Evolutionary conservation across 2,113 vertebrate genomes (phyloP), one percentile per base, ranked within the genome.

Genomic region (Pseudolaguvia tuberculata): DNA sequence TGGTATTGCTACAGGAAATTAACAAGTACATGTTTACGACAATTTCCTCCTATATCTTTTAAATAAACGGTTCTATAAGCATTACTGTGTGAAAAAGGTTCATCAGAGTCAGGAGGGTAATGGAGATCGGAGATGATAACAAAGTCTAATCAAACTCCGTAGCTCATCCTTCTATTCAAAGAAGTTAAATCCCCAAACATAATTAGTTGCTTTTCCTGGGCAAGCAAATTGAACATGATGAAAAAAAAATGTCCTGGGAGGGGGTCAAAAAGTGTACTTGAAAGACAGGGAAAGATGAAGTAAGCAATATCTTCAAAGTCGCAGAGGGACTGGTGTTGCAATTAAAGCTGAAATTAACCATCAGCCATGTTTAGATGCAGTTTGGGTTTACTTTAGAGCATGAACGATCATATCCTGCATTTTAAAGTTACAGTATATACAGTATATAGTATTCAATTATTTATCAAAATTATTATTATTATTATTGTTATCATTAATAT

Each of bases 71-170:
- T 83, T 86, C 83, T 84, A 82, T 81, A 68, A 81, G 77, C 75
- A 75, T 79, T 85, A 84, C 83, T 81, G 80, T 79, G 80, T 79
- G 80, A 85, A 86, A 86, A 84, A 73, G 68, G 79, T 84, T 57
- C 86, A 85, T 88, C 86, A 87, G 86, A 85, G 83, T 84, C 87
- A 88, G 83, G 82, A 78, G 82, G 86, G 86, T 86, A 88, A 88
- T 82, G 83, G 86, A 76, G 76, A 85, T 85, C 82, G 15, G 84
- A 86, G 84, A 86, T 87, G 87, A 87, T 89, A 84, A 89, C 88
- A 84, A 84, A 83, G 83, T 76, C 86, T 87, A 88, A 88, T 90
- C 88, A 88, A 89, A 90, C 84, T 82, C 20, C 50, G 70, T 74
- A 21, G 83, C 82, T 86, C 84, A 79, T 84, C 77, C 85, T 83